Percentiles rank a stretch among this genome's conserved stretches.
phyloP scores from a whole-genome alignment of 2,888 invertebrate species.

The Ernsta delagoae region DNA sequence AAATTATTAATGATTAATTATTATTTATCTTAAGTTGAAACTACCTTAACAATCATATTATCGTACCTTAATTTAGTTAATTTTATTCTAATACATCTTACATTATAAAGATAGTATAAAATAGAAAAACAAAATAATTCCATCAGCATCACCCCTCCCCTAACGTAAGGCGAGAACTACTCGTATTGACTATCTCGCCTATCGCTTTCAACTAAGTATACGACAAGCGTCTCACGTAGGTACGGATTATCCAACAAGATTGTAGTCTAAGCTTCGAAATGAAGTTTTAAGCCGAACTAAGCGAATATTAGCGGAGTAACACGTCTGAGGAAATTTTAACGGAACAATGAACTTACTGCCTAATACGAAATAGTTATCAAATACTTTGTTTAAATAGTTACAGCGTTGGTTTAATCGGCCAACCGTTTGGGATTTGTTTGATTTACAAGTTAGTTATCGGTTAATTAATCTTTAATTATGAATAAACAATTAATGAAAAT shows the following conservation, averaged over 20 bases:
- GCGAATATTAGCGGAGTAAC: conserved; percentile 27
- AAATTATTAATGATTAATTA: too few relatives aligned
- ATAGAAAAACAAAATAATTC: too few relatives aligned
- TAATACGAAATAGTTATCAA: conserved; percentile 1
- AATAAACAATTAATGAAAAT: too few relatives aligned
- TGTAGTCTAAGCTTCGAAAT: conserved; percentile 33
- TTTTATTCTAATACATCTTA: too few relatives aligned
- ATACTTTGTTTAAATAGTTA: background rate
- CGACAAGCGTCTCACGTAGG: conserved; percentile 7
- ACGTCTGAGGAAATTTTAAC: conserved; percentile 20
- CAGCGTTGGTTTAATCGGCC: background rate
- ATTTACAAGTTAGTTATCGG: too few relatives aligned
- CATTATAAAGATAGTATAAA: too few relatives aligned
- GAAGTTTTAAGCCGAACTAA: conserved; percentile 32
- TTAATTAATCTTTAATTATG: too few relatives aligned
- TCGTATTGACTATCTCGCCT: background rate
- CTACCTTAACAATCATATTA: too few relatives aligned
- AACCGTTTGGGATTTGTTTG: background rate
- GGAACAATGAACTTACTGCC: conserved; percentile 10
- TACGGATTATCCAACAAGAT: conserved; percentile 36
- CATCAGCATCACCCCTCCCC: too few relatives aligned
- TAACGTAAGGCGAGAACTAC: too few relatives aligned
- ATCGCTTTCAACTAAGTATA: background rate
- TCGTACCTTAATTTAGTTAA: too few relatives aligned
- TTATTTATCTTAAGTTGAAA: too few relatives aligned